A percentile compares a stretch with the other conserved stretches of the same genome.
These are phyloP conservation scores for Drosophila trapezifrons DNA, from an alignment of 1,140 invertebrate species.

Conservation along the genomic window DNA sequence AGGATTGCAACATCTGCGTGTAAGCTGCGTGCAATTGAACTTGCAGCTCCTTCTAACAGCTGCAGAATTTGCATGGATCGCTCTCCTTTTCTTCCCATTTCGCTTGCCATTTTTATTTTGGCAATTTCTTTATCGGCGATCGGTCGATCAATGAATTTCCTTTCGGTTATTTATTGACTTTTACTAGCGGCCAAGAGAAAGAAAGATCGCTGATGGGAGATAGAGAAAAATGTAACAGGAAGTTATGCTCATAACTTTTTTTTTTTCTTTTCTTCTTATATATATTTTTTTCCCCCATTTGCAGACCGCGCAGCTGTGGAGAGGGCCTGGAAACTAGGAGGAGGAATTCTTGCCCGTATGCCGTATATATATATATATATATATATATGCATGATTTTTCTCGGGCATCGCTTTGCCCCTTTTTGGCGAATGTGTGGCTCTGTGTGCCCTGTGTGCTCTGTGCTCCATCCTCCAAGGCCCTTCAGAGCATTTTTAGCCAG, in stretches of 20 bases:
- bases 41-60: conserved; percentile 73
- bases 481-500: conserved; percentile 25
- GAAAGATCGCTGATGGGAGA: conserved; percentile 33
- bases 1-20: conserved; percentile 76
- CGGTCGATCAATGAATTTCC: conserved; percentile 77
- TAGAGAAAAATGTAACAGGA: conserved; percentile 61
- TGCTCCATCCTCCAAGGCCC: conserved; percentile 46
- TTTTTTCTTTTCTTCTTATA: background rate
- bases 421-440: conserved; percentile 23
- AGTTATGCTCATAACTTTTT: conserved; percentile 47
- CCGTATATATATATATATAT: background rate
- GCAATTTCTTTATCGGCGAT: conserved; percentile 59
- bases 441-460: conserved; percentile 10
- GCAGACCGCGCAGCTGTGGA: conserved; percentile 1
- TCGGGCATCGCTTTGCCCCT: conserved; percentile 17
- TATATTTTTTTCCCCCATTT: background rate
- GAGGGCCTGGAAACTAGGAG: conserved; percentile 10
- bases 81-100: conserved; percentile 18
- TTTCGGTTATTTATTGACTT: conserved; percentile 76
- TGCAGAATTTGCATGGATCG: conserved; percentile 55
- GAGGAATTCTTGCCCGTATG: conserved; percentile 18
- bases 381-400: conserved; percentile 24
- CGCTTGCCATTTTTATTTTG: conserved; percentile 14
- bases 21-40: conserved; percentile 56
- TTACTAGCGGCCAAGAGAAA: conserved; percentile 59